Evolutionary conservation across 2,888 invertebrate species (phyloP).

Genomic region (Leptodirus hochenwartii): DNA sequence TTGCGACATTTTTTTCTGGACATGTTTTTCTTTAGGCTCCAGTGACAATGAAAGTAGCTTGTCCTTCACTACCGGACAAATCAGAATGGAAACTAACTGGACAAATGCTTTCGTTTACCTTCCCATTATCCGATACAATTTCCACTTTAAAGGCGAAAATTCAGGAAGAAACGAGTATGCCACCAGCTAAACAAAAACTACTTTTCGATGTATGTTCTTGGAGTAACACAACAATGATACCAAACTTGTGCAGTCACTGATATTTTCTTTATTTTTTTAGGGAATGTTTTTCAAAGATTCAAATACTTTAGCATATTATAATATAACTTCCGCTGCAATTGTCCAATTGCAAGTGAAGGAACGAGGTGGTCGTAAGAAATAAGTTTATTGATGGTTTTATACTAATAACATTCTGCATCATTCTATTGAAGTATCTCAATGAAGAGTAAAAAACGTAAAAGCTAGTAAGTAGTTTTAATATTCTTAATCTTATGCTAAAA

Average conservation of each 20-base stretch:
- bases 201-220: conserved; percentile 59
- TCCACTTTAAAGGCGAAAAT: conserved; percentile 75
- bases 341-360: conserved; percentile 89
- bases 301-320: conserved; percentile 89
- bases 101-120: conserved; percentile 58
- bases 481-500: no score
- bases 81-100: conserved; percentile 92
- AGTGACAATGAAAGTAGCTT: conserved; percentile 62
- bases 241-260: conserved; percentile 3
- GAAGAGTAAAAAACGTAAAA: no score
- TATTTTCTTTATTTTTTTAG: conserved; percentile 31
- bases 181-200: conserved; percentile 92
- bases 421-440: no score
- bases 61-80: conserved; percentile 75
- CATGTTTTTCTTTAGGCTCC: conserved; percentile 35
- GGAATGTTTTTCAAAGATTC: conserved; percentile 97
- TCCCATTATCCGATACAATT: conserved; percentile 64
- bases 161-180: conserved; percentile 75
- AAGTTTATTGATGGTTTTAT: no score
- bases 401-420: no score
- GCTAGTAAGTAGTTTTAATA: no score
- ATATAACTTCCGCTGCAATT: conserved; percentile 66
- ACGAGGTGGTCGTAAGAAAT: conserved; percentile 94
- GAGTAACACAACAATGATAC: no score
- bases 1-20: conserved; percentile 2